A percentile compares a stretch with the other conserved stretches of the same genome.
Evolutionary conservation across 2,888 invertebrate species (phyloP).

Genomic region (Xestia c-nigrum): DNA sequence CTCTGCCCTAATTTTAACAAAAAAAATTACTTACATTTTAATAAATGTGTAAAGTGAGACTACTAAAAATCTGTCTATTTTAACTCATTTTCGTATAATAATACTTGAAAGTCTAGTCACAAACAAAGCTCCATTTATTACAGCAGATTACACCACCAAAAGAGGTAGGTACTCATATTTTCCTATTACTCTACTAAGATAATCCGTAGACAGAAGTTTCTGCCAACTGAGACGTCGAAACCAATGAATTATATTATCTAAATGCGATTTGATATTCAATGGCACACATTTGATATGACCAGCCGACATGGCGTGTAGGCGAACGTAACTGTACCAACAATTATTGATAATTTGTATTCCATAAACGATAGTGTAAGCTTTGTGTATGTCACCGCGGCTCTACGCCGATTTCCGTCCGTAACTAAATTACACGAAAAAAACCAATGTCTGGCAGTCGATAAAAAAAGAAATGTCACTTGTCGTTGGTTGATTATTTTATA

Average conservation of each 20-base stretch:
- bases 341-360: conserved; percentile 79
- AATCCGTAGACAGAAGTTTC: conserved; percentile 33
- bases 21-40: background rate
- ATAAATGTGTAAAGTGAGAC: background rate
- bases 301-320: conserved; percentile 67
- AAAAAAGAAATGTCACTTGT: conserved; percentile 36
- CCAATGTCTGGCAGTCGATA: conserved; percentile 39
- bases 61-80: background rate
- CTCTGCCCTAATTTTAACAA: no score
- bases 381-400: conserved; percentile 66
- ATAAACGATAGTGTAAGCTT: conserved; percentile 69
- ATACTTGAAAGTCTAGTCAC: background rate
- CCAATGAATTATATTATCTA: conserved; percentile 55
- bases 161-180: conserved; percentile 1
- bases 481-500: conserved; percentile 22
- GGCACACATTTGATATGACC: conserved; percentile 64
- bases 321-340: conserved; percentile 74
- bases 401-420: conserved; percentile 67
- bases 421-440: conserved; percentile 48
- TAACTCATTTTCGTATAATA: background rate
- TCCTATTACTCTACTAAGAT: conserved; percentile 28
- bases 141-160: conserved; percentile 3
- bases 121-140: conserved; percentile 2
- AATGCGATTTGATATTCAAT: conserved; percentile 63
- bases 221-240: conserved; percentile 37